Evolutionary conservation across 2,888 invertebrate genomes (phyloP).

Genomic region (Agrotis ipsilon): DNA sequence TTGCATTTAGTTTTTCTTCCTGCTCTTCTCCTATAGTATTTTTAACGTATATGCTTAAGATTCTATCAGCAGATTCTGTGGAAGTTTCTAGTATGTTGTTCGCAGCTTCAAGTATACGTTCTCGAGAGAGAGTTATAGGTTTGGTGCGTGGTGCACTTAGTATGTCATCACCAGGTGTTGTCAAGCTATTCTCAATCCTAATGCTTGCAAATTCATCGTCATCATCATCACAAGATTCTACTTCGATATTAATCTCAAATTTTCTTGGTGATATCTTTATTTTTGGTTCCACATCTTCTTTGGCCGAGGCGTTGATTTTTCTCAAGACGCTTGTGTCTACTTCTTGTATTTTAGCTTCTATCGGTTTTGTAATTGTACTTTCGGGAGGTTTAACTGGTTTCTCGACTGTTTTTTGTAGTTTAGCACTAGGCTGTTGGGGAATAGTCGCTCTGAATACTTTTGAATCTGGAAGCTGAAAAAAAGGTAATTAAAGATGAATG

Average conservation of each 20-base stretch:
- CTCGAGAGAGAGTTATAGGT: background rate
- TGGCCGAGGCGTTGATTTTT: slow-evolving; percentile 36
- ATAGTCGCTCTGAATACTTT: slow-evolving; percentile 4
- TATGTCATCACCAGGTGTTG: background rate
- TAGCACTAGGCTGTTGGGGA: background rate
- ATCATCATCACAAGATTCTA: slow-evolving; percentile 57
- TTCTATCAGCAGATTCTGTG: slow-evolving; percentile 10
- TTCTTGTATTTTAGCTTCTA: background rate
- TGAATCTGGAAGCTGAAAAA: slow-evolving; percentile 5
- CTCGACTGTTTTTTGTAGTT: background rate
- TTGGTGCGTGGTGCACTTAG: background rate
- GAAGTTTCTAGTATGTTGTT: slow-evolving; percentile 6
- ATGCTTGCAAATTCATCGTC: background rate
- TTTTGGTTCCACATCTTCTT: background rate
- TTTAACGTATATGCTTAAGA: slow-evolving; percentile 14
- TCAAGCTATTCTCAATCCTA: background rate
- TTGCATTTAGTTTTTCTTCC: accelerated
- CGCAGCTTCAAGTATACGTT: background rate
- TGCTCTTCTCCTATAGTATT: slow-evolving; percentile 21
- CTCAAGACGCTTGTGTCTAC: slow-evolving; percentile 13
- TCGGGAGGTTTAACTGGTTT: no score
- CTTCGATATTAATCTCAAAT: slow-evolving; percentile 57
- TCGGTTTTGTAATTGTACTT: background rate
- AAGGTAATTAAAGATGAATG: no score
- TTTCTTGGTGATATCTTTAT: slow-evolving; percentile 14